Evolutionary conservation across 2,113 vertebrate species (phyloP).

Genomic region (Orycteropus afer): DNA sequence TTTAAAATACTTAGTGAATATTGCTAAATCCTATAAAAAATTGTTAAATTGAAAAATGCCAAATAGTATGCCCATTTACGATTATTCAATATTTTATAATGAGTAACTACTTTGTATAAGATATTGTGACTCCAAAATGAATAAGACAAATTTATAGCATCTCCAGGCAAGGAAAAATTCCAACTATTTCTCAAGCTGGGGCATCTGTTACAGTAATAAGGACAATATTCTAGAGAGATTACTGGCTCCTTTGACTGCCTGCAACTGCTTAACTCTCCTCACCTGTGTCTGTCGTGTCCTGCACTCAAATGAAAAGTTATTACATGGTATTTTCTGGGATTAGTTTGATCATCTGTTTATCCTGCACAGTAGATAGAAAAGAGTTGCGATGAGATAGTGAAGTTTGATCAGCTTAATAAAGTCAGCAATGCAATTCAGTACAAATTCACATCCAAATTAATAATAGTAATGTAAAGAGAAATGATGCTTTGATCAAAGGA

Average conservation of each 20-base stretch:
- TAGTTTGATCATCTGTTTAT: constrained; percentile 80
- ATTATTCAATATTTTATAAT: constrained; percentile 20
- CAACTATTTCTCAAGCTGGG: constrained; percentile 5
- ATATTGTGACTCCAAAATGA: neutral
- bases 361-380: constrained; percentile 61
- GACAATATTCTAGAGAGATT: neutral
- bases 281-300: constrained; percentile 54
- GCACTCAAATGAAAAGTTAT: constrained; percentile 74
- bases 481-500: constrained; percentile 64
- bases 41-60: neutral
- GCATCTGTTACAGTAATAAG: constrained; percentile 23
- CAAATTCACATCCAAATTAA: constrained; percentile 48
- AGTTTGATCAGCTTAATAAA: constrained; percentile 68
- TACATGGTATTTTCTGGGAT: constrained; percentile 74
- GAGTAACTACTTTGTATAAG: neutral
- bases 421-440: neutral
- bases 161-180: constrained; percentile 40
- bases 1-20: neutral
- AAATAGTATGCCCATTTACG: neutral
- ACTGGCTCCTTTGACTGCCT: constrained; percentile 36
- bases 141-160: constrained; percentile 48
- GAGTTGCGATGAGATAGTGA: constrained; percentile 50
- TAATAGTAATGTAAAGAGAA: constrained; percentile 24
- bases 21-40: neutral
- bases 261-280: constrained; percentile 61